A percentile compares a stretch with the other conserved stretches of the same genome.
Conservation (phyloP, 2,888 invertebrate species). For the Tipula vernalis region DNA sequence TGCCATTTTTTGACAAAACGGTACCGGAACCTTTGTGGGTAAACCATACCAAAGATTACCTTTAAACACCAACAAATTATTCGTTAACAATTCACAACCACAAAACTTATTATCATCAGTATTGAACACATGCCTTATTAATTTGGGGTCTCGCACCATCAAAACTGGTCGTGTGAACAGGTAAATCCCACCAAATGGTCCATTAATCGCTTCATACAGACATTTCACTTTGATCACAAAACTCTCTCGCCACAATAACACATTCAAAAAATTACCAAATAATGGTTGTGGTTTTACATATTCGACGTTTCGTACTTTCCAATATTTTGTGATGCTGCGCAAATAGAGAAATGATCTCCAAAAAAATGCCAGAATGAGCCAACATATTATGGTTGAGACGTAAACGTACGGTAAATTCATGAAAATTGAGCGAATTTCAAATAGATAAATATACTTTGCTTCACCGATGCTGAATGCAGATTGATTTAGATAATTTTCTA, state of each 20-base stretch:
- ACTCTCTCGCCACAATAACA: background rate
- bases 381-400: background rate
- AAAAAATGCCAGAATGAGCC: background rate
- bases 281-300: background rate
- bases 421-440: too few relatives aligned
- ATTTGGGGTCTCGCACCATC: background rate
- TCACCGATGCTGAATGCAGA: too few relatives aligned
- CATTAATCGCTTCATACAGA: background rate
- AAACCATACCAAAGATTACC: background rate
- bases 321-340: background rate
- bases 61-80: background rate
- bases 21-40: accelerated
- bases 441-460: too few relatives aligned
- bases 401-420: background rate
- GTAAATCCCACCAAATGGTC: background rate
- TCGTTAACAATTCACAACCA: background rate
- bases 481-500: too few relatives aligned
- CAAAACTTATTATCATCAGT: background rate
- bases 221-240: background rate
- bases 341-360: background rate
- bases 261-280: background rate
- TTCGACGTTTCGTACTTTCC: background rate
- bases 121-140: background rate
- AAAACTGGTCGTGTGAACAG: background rate
- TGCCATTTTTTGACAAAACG: background rate